A percentile compares a stretch with the other conserved stretches of the same genome.
phyloP scores from a whole-genome alignment of 2,797 vertebrate species.

The Pangasius larnaudii region DNA sequence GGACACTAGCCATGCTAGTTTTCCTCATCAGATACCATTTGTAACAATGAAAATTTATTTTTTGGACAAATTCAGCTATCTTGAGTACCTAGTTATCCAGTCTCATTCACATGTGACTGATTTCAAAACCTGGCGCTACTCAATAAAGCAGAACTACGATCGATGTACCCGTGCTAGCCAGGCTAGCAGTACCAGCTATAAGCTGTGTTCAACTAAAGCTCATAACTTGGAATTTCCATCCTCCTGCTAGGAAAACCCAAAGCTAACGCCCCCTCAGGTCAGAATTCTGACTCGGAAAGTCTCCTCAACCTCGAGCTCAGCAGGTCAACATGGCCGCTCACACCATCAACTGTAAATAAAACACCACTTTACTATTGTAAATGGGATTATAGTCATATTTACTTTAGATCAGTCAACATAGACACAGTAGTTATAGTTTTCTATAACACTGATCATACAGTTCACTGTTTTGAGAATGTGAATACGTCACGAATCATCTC shows the following conservation, averaged over 20 bases:
- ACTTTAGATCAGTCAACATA: neutral
- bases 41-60: neutral
- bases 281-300: neutral
- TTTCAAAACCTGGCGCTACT: slow-evolving; percentile 41
- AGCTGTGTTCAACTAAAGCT: neutral
- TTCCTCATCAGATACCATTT: no score
- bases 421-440: neutral
- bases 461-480: neutral
- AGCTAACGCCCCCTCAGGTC: neutral
- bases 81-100: neutral
- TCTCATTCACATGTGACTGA: neutral
- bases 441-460: neutral
- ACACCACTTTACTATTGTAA: neutral
- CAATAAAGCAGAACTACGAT: slow-evolving; percentile 30
- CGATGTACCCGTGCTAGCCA: slow-evolving; percentile 60
- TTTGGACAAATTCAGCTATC: neutral
- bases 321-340: neutral
- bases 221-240: neutral
- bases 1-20: slow-evolving; percentile 19
- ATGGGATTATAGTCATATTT: neutral
- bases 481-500: neutral
- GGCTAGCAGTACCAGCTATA: slow-evolving; percentile 54
- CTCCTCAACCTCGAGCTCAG: no score
- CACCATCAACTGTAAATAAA: neutral
- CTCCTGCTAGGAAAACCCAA: neutral